Evolutionary conservation across 2,113 vertebrate species (phyloP).

Genomic region (Phalacrocorax pelagicus): DNA sequence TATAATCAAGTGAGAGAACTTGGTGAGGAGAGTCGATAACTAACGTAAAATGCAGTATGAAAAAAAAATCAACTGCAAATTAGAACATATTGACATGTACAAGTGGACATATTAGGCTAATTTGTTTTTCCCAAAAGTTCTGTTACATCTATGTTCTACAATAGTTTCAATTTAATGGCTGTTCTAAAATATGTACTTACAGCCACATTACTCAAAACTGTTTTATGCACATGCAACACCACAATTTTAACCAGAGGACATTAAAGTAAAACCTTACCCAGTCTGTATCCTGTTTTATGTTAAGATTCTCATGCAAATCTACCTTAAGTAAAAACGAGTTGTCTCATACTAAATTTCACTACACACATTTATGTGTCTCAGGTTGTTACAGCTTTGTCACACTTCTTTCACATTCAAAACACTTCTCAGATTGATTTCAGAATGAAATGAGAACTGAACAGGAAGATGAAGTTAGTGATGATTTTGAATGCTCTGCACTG

Average conservation of each 20-base stretch:
- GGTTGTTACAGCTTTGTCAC: background rate
- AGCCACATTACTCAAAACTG: background rate
- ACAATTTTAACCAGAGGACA: background rate
- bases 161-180: background rate
- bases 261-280: background rate
- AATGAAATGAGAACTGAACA: background rate
- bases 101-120: background rate
- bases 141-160: background rate
- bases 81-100: background rate
- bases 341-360: background rate
- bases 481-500: background rate
- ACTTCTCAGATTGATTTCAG: background rate
- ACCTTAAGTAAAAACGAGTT: background rate
- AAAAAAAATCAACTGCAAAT: background rate
- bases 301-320: background rate
- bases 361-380: background rate
- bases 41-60: background rate
- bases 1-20: background rate
- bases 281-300: background rate
- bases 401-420: background rate
- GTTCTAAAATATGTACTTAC: background rate
- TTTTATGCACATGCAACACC: background rate
- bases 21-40: fast-evolving
- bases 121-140: background rate
- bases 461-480: background rate